Base-by-base conservation (phyloP, 2,113 vertebrate genomes). In the Lichenostomus cassidix region DNA sequence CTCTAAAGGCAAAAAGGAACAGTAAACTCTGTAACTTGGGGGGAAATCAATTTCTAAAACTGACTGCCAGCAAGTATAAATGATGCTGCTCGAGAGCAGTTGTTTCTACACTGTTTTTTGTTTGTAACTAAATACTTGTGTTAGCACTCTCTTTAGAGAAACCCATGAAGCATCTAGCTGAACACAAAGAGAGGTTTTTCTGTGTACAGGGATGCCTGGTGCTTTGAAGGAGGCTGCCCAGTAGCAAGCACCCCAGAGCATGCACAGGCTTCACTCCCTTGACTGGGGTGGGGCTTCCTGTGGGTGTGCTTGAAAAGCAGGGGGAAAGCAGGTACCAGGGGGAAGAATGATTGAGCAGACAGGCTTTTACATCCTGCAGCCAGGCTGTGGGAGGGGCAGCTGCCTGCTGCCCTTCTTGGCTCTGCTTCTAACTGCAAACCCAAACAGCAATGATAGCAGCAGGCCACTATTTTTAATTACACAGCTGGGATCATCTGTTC, bases 391-490 rank as follows among this genome's bases (percentile, higher is more conserved):
- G 35, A 91, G 25, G 22, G 33, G 50, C 47, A 89, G 42, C 41
- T 75, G 75, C 58, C 53, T 37, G 60, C 56, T 86, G 44, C 56
- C 33, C 79, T 85, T 75, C 76, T 75, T 56, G 2, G n/a, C 90
- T 90, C 81, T 15, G 37, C 62, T 83, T 59, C 28, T 35, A 59
- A 63, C 63, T 88, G 71, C 62, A 73, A 88, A 94, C 33, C 33
- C 60, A 31, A 92, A 56, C 28, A 60, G 41, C 83, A 47, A 49
- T 15, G 75, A 64, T 41, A 93, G 79, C 75, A 93, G 55, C 74
- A 90, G 86, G 59, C 53, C 71, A 67, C 94, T 69, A 28, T 60
- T 94, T 94, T 95, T 95, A 96, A 97, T 97, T 91, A 95, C 39
- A 92, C 89, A 77, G 63, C 78, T 68, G 84, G 85, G 76, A 88